Evolutionary conservation across 2,888 invertebrate species (phyloP).

Genomic region (Heliconius sara): DNA sequence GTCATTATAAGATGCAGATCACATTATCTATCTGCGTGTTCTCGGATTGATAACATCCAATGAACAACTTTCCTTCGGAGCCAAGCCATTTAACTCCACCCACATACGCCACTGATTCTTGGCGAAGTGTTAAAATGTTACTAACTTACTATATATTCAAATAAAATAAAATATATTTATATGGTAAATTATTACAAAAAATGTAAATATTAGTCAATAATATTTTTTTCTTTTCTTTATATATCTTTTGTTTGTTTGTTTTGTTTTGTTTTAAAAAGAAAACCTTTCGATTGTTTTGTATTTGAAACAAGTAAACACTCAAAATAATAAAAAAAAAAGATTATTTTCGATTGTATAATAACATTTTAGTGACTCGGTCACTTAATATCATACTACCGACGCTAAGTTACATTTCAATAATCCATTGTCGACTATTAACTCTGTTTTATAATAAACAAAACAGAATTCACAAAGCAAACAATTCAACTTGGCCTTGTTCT

Average conservation of each 20-base stretch:
- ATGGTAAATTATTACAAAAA: not conserved
- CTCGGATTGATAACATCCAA: conserved; percentile 76
- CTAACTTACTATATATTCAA: conserved; percentile 37
- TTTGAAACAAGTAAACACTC: not conserved
- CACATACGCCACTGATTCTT: conserved; percentile 68
- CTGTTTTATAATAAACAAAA: conserved; percentile 36
- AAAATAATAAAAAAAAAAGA: not conserved
- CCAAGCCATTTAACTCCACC: conserved; percentile 75
- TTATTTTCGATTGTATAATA: conserved; percentile 39
- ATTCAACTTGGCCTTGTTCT: conserved; percentile 38
- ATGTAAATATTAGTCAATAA: not conserved
- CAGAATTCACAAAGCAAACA: conserved; percentile 41
- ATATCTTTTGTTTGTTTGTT: not conserved
- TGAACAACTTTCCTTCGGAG: conserved; percentile 74
- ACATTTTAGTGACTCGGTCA: conserved; percentile 59
- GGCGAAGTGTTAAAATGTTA: conserved; percentile 63
- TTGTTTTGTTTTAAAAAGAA: not conserved
- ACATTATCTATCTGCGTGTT: conserved; percentile 69
- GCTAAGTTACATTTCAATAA: conserved; percentile 75
- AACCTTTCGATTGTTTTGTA: not conserved
- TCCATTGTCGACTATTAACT: conserved; percentile 62
- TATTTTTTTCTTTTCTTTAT: not conserved
- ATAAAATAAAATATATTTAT: not conserved
- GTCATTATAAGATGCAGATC: conserved; percentile 59
- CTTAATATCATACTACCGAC: conserved; percentile 68